Percentiles rank a stretch among this genome's conserved stretches.
phyloP scores from a whole-genome alignment of 64 coral and sea anemone genomes.

The Catalaphyllia jardinei region DNA sequence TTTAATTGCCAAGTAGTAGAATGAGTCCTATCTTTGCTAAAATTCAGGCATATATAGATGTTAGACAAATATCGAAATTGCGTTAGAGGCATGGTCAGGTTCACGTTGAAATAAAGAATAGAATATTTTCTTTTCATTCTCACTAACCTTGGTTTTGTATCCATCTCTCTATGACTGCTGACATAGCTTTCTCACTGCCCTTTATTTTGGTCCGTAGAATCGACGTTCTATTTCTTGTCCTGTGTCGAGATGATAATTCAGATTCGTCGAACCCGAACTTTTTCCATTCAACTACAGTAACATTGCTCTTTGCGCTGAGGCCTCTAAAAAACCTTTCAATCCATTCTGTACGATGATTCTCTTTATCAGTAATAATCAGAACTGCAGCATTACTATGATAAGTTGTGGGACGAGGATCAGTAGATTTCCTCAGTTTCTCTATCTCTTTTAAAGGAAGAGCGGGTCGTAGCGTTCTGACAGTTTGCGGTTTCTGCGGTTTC shows the following conservation, averaged over 20 bases:
- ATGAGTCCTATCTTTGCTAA: too few species aligned
- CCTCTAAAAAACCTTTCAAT: slow-evolving; percentile 1
- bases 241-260: background rate
- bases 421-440: background rate
- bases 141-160: background rate
- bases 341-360: background rate
- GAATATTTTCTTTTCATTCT: background rate
- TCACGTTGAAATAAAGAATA: too few species aligned
- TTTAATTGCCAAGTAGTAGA: too few species aligned
- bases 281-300: background rate
- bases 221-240: background rate
- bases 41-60: too few species aligned
- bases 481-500: background rate
- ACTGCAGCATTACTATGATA: background rate
- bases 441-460: background rate
- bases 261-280: too few species aligned
- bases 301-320: background rate
- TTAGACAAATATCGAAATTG: too few species aligned
- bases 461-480: background rate
- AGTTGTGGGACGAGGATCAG: background rate
- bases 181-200: too few species aligned
- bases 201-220: background rate
- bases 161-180: background rate
- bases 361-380: background rate
- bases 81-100: too few species aligned